These are phyloP conservation scores for Stenotaenia linearis DNA, from an alignment of 2,888 invertebrate species.

Conservation along the genomic window DNA sequence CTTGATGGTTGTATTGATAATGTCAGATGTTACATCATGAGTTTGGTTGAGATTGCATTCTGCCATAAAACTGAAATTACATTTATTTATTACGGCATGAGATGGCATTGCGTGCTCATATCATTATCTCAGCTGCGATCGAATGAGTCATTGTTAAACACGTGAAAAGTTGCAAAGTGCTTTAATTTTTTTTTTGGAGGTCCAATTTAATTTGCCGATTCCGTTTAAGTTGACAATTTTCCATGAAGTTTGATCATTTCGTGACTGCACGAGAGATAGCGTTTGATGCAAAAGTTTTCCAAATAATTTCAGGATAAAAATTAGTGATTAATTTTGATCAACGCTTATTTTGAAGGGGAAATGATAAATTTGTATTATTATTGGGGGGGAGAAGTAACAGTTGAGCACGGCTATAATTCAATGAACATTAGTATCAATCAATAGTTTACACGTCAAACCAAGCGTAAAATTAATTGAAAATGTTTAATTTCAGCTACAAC, in stretches of 20 bases:
- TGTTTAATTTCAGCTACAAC: too few species aligned
- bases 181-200: not conserved
- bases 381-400: too few species aligned
- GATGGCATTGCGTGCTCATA: constrained; percentile 1
- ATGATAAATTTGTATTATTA: not conserved
- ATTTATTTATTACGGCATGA: constrained; percentile 1
- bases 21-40: not conserved
- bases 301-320: not conserved
- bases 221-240: constrained; percentile 7
- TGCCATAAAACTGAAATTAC: not conserved
- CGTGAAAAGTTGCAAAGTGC: constrained; percentile 12
- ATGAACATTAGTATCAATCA: too few species aligned
- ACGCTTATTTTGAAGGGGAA: not conserved
- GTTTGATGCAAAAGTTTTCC: not conserved
- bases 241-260: not conserved
- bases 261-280: constrained; percentile 15
- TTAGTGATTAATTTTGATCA: not conserved
- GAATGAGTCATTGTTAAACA: constrained; percentile 5
- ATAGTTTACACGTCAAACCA: too few species aligned
- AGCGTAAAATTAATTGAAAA: too few species aligned
- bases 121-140: not conserved
- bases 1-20: not conserved
- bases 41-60: not conserved
- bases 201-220: not conserved
- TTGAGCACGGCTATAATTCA: too few species aligned